Evolutionary conservation across 2,113 vertebrate genomes (phyloP).

Genomic region (Jacana jacana): DNA sequence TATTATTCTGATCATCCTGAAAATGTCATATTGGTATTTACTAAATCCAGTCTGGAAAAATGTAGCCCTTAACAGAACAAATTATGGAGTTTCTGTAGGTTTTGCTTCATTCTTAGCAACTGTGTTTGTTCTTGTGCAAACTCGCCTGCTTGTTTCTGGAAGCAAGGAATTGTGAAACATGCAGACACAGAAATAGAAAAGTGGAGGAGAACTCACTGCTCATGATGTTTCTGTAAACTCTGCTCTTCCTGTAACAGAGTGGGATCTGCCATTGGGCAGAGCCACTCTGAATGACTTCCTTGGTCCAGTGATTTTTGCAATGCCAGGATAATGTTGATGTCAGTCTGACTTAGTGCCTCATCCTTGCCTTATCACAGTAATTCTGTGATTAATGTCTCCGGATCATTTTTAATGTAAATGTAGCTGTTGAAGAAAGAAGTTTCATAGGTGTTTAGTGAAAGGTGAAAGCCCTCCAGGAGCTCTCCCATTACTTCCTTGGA

Average conservation of each 20-base stretch:
- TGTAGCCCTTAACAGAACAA: neutral
- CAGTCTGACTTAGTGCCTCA: neutral
- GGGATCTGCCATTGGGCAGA: neutral
- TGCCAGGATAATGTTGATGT: neutral
- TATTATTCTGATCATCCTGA: neutral
- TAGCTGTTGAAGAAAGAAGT: neutral
- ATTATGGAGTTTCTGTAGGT: neutral
- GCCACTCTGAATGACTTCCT: neutral
- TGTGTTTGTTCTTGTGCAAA: neutral
- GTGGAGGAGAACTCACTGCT: neutral
- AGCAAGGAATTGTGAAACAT: neutral
- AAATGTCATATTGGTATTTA: neutral
- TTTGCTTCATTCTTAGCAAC: neutral
- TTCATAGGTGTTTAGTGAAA: neutral
- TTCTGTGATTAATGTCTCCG: neutral
- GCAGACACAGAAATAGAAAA: neutral
- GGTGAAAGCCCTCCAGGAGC: neutral
- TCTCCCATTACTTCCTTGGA: neutral
- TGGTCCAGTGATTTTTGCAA: fast-evolving
- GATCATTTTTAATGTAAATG: neutral
- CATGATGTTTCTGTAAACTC: neutral
- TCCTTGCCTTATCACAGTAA: neutral
- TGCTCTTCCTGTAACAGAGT: neutral
- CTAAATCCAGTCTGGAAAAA: neutral
- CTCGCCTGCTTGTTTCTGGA: neutral